phyloP scores from a whole-genome alignment of 64 coral and sea anemone genomes.

The Montipora foliosa region DNA sequence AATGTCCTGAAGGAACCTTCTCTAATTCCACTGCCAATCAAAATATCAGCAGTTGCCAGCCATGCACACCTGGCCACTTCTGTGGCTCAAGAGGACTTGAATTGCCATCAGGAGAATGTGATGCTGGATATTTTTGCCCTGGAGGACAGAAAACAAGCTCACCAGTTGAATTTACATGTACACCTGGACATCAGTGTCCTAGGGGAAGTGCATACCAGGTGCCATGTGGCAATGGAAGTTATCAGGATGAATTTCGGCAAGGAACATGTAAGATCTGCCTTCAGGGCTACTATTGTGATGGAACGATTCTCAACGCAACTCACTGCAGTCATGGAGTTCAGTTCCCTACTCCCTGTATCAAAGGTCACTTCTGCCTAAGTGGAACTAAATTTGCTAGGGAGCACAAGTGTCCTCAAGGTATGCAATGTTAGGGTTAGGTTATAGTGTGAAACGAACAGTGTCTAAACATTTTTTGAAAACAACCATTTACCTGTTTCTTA shows the following conservation, averaged over 20 bases:
- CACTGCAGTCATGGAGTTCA: slow-evolving; percentile 95
- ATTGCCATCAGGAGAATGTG: slow-evolving; percentile 79
- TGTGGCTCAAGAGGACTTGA: slow-evolving; percentile 85
- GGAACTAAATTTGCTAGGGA: slow-evolving; percentile 85
- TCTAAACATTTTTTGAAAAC: background rate
- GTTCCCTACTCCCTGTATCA: slow-evolving; percentile 80
- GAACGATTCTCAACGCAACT: slow-evolving; percentile 85
- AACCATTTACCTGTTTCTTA: background rate
- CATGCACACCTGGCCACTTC: slow-evolving; percentile 78
- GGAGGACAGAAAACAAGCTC: slow-evolving; percentile 78
- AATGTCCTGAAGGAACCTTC: slow-evolving; percentile 90
- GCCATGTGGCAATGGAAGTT: slow-evolving; percentile 76
- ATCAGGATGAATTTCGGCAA: slow-evolving; percentile 87
- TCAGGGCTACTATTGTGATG: slow-evolving; percentile 95
- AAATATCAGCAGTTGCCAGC: slow-evolving; percentile 80
- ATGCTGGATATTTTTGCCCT: slow-evolving; percentile 91
- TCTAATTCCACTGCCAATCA: slow-evolving; percentile 82
- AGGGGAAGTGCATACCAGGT: slow-evolving; percentile 73
- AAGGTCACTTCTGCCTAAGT: slow-evolving; percentile 87
- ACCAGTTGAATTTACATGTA: slow-evolving; percentile 76
- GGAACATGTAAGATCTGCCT: slow-evolving; percentile 86
- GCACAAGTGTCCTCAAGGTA: slow-evolving; percentile 81
- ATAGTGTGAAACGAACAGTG: background rate
- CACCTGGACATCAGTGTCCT: slow-evolving; percentile 91
- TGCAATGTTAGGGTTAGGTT: background rate